Evolutionary conservation across 1,140 invertebrate genomes (phyloP).

Genomic region (Lordiphosa clarofinis): DNA sequence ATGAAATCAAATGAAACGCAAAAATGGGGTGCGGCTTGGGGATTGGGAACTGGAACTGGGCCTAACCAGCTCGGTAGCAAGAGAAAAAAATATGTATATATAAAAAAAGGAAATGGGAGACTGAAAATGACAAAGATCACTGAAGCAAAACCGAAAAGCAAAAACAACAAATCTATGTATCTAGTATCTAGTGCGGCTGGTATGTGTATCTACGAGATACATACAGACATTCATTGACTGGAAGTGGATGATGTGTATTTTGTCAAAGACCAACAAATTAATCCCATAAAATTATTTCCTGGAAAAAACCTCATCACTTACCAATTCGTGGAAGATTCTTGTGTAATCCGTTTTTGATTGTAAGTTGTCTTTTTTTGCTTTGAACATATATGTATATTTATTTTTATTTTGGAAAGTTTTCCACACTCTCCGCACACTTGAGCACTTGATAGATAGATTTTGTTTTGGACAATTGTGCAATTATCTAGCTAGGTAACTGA

Average conservation of each 20-base stretch:
- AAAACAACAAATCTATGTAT: slow-evolving; percentile 53
- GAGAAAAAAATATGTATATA: slow-evolving; percentile 42
- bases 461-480: slow-evolving; percentile 25
- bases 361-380: background rate
- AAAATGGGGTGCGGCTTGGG: slow-evolving; percentile 52
- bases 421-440: slow-evolving; percentile 42
- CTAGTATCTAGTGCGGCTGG: slow-evolving; percentile 43
- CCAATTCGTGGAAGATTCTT: slow-evolving; percentile 41
- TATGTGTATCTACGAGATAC: slow-evolving; percentile 34
- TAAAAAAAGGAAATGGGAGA: slow-evolving; percentile 71
- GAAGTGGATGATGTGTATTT: slow-evolving; percentile 7
- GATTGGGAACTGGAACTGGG: slow-evolving; percentile 24
- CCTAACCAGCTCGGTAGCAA: background rate
- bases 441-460: slow-evolving; percentile 39
- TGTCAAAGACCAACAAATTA: too few relatives aligned
- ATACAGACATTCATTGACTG: slow-evolving; percentile 15
- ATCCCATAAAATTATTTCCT: background rate
- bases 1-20: slow-evolving; percentile 21
- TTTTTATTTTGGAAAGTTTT: slow-evolving; percentile 44
- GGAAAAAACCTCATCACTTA: slow-evolving; percentile 18
- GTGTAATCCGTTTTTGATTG: slow-evolving; percentile 28
- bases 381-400: background rate
- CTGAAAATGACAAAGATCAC: slow-evolving; percentile 75
- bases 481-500: slow-evolving; percentile 17
- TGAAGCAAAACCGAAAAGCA: slow-evolving; percentile 70